phyloP scores from a whole-genome alignment of 2,888 invertebrate species.

The Hyalella azteca region DNA sequence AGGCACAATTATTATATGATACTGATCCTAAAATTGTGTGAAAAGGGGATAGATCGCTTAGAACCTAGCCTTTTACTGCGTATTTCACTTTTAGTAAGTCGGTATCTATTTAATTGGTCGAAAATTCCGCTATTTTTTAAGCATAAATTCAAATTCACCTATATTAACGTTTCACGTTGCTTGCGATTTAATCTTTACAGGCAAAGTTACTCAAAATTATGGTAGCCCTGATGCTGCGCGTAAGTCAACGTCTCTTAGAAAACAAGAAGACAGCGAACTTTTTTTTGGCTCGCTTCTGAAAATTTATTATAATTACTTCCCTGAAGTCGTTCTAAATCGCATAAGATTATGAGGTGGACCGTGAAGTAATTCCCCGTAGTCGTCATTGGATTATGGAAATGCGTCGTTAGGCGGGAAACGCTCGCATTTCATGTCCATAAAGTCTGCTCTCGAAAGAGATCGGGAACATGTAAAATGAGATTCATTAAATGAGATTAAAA shows the following conservation, averaged over 20 bases:
- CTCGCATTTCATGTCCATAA: neutral
- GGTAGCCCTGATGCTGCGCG: too few relatives aligned
- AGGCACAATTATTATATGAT: too few relatives aligned
- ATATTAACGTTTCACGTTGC: too few relatives aligned
- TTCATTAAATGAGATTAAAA: neutral
- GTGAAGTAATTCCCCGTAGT: neutral
- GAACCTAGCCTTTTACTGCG: too few relatives aligned
- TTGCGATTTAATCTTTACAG: too few relatives aligned
- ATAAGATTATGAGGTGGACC: neutral
- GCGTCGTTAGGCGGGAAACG: neutral
- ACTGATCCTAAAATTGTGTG: too few relatives aligned
- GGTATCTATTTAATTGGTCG: too few relatives aligned
- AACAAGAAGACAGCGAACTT: neutral
- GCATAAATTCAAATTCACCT: too few relatives aligned
- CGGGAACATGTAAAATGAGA: neutral
- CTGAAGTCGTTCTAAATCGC: conserved; percentile 2
- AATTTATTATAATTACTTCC: conserved; percentile 17
- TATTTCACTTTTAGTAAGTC: too few relatives aligned
- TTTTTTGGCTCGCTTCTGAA: neutral
- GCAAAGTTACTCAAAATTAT: too few relatives aligned
- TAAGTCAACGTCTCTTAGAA: neutral
- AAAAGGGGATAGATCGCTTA: too few relatives aligned
- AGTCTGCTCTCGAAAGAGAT: neutral
- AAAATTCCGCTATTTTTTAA: too few relatives aligned
- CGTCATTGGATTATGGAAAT: conserved; percentile 25